Evolutionary conservation across 2,797 vertebrate genomes (phyloP).

Genomic region (Cuculus canorus): DNA sequence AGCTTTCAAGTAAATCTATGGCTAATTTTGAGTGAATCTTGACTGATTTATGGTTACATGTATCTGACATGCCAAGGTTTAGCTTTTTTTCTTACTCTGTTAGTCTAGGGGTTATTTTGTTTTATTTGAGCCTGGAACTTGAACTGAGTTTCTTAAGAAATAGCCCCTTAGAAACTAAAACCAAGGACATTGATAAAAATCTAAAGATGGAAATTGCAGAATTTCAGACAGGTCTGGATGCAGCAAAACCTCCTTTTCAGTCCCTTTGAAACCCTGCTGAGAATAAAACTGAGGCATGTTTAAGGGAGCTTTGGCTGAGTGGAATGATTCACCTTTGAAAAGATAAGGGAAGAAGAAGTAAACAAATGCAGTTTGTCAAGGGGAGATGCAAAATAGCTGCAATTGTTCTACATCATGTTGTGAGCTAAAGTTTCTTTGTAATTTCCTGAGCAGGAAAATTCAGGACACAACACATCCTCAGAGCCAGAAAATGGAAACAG

Average conservation of each 20-base stretch:
- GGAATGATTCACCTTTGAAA: not conserved
- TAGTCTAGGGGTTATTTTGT: not conserved
- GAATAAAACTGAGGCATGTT: not conserved
- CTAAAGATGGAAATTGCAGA: not conserved
- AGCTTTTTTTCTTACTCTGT: not conserved
- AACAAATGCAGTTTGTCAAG: not conserved
- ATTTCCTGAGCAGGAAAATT: not conserved
- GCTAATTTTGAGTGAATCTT: constrained; percentile 28
- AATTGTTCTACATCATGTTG: not conserved
- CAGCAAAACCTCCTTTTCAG: not conserved
- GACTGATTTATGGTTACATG: constrained; percentile 6
- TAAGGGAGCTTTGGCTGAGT: not conserved
- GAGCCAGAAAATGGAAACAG: not conserved
- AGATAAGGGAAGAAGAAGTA: not conserved
- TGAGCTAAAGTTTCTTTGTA: not conserved
- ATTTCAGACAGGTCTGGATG: not conserved
- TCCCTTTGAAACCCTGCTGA: not conserved
- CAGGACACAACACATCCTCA: accelerated
- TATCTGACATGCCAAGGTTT: not conserved
- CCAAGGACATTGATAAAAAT: not conserved
- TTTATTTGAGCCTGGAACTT: not conserved
- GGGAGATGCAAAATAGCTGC: not conserved
- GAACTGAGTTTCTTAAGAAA: not conserved
- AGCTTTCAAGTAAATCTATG: constrained; percentile 13
- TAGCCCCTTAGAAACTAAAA: not conserved